Evolutionary conservation across 2,113 vertebrate genomes (phyloP).

Genomic region (Puffinus mauretanicus): DNA sequence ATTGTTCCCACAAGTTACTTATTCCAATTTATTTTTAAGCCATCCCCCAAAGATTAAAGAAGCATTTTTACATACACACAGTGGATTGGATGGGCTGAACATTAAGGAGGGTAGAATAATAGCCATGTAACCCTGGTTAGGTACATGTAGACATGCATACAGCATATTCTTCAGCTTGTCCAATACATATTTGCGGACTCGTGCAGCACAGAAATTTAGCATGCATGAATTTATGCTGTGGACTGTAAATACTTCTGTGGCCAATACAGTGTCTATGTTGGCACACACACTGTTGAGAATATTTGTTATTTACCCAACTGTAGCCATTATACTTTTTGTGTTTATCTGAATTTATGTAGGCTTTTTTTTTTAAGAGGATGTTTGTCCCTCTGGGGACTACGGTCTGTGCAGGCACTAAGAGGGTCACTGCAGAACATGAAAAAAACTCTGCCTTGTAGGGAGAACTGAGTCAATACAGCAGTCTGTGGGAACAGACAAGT

Average conservation of each 20-base stretch:
- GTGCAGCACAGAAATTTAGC: background rate
- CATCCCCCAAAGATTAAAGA: background rate
- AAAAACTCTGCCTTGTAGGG: background rate
- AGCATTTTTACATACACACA: background rate
- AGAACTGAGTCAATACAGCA: background rate
- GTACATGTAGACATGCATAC: background rate
- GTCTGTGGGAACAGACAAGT: background rate
- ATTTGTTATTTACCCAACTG: background rate
- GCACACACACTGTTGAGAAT: background rate
- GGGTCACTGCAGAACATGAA: background rate
- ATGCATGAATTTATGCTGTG: background rate
- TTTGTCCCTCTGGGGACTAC: no score
- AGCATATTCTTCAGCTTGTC: background rate
- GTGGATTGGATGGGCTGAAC: background rate
- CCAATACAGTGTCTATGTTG: constrained; percentile 2
- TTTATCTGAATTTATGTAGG: background rate
- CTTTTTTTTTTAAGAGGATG: background rate
- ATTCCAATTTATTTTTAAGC: background rate
- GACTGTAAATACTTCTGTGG: background rate
- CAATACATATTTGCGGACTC: background rate
- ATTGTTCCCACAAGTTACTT: background rate
- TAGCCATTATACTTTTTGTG: background rate
- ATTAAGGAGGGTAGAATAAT: background rate
- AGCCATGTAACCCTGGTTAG: background rate
- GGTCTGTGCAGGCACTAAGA: background rate